Evolutionary conservation across 2,797 vertebrate species (phyloP).

Genomic region (Microctenopoma lineatum): DNA sequence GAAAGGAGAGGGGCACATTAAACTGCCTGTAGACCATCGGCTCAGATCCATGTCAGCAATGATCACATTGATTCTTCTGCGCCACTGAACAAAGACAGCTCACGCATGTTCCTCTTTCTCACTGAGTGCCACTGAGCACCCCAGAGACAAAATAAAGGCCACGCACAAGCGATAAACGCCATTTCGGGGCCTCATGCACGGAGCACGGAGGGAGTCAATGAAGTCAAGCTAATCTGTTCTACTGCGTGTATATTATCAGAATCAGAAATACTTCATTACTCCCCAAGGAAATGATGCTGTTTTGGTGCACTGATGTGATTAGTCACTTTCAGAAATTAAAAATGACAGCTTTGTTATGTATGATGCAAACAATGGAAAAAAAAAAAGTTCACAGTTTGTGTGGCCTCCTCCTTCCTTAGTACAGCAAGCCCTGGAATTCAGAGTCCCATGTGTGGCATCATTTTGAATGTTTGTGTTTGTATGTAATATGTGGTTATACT

Average conservation of each 20-base stretch:
- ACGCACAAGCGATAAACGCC: constrained; percentile 37
- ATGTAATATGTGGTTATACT: constrained; percentile 64
- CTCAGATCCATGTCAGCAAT: constrained; percentile 53
- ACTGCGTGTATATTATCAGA: constrained; percentile 38
- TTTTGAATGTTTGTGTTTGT: constrained; percentile 71
- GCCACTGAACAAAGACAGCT: constrained; percentile 55
- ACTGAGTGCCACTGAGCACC: constrained; percentile 46
- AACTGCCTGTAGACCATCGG: constrained; percentile 52
- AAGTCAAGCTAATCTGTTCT: constrained; percentile 53
- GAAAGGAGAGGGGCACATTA: constrained; percentile 75
- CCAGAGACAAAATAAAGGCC: constrained; percentile 46
- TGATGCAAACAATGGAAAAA: constrained; percentile 34
- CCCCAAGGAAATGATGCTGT: constrained; percentile 11
- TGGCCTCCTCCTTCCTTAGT: constrained; percentile 77
- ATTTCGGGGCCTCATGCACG: constrained; percentile 39
- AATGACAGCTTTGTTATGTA: constrained; percentile 49
- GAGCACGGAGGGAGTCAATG: constrained; percentile 17
- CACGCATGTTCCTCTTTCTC: constrained; percentile 57
- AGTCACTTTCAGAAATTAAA: constrained; percentile 47
- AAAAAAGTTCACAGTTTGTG: constrained; percentile 57
- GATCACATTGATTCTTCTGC: constrained; percentile 52
- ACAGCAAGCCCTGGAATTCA: constrained; percentile 54
- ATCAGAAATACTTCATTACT: too few relatives aligned
- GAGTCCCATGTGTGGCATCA: constrained; percentile 56
- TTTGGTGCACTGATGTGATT: constrained; percentile 63